These are phyloP conservation scores for Cossypha polioptera DNA, from an alignment of 2,797 vertebrate species.

Conservation along the genomic window DNA sequence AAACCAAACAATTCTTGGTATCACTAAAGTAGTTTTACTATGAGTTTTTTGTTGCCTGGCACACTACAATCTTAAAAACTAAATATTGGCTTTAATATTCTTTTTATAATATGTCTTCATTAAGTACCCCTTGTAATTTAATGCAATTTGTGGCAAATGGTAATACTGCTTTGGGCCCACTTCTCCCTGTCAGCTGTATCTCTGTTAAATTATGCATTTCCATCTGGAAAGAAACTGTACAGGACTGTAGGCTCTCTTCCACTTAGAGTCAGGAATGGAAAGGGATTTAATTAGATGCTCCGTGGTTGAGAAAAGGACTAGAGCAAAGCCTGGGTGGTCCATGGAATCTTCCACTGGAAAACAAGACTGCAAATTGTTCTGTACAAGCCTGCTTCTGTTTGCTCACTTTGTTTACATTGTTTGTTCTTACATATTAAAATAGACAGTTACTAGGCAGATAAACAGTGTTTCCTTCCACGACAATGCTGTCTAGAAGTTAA, in stretches of 20 bases:
- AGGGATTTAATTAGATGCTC: slow-evolving; percentile 71
- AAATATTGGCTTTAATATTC: slow-evolving; percentile 65
- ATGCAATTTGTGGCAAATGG: slow-evolving; percentile 65
- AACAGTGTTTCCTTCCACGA: slow-evolving; percentile 47
- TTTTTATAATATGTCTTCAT: slow-evolving; percentile 60
- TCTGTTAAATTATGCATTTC: slow-evolving; percentile 78
- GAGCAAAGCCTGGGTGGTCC: slow-evolving; percentile 64
- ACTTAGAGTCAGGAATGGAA: slow-evolving; percentile 61
- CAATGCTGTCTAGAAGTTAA: slow-evolving; percentile 19
- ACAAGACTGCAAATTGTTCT: slow-evolving; percentile 44
- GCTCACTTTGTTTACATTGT: slow-evolving; percentile 68
- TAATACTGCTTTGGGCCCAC: slow-evolving; percentile 68
- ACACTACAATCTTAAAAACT: slow-evolving; percentile 18
- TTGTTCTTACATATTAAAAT: slow-evolving; percentile 67
- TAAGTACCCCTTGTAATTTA: slow-evolving; percentile 66
- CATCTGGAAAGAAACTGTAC: slow-evolving; percentile 69
- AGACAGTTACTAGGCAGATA: slow-evolving; percentile 59
- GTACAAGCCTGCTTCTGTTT: slow-evolving; percentile 64
- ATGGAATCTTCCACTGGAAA: slow-evolving; percentile 45
- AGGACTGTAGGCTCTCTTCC: slow-evolving; percentile 60
- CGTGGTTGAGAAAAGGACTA: slow-evolving; percentile 60
- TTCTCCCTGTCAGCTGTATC: slow-evolving; percentile 70
- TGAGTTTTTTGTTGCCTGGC: not conserved
- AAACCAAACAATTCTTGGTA: not conserved
- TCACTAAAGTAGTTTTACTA: not conserved